phyloP scores from a whole-genome alignment of 2,888 invertebrate genomes.

The Tenodera sinensis region DNA sequence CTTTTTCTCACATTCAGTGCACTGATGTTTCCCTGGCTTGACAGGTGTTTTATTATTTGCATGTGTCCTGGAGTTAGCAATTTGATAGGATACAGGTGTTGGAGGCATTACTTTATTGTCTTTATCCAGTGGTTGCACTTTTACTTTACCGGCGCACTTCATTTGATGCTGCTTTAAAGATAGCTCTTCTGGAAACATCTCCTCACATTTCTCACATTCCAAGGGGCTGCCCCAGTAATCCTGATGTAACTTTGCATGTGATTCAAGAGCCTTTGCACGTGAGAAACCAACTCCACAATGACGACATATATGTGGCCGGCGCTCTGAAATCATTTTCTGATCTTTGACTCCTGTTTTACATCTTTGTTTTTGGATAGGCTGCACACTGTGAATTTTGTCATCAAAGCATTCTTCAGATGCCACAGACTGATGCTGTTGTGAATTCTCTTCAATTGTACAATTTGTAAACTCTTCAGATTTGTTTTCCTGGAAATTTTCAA shows the following conservation, averaged over 20 bases:
- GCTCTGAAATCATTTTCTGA: slow-evolving; percentile 42
- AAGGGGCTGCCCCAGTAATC: slow-evolving; percentile 74
- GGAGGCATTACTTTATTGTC: not conserved
- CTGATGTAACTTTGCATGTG: slow-evolving; percentile 64
- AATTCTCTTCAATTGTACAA: not conserved
- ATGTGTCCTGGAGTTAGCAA: slow-evolving; percentile 48
- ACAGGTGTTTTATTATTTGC: not conserved
- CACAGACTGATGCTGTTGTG: not conserved
- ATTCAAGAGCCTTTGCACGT: slow-evolving; percentile 74
- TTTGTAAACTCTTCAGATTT: not conserved
- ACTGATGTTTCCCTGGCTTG: slow-evolving; percentile 46
- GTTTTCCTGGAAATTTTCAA: no score
- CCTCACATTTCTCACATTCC: slow-evolving; percentile 75
- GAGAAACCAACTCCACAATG: slow-evolving; percentile 74
- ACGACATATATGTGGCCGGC: slow-evolving; percentile 77
- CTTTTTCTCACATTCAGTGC: slow-evolving; percentile 46
- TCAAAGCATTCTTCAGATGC: not conserved
- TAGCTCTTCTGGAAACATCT: slow-evolving; percentile 70
- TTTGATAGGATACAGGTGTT: not conserved
- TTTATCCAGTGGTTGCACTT: not conserved
- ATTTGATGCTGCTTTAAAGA: slow-evolving; percentile 54
- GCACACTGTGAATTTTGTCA: not conserved
- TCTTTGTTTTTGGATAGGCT: not conserved
- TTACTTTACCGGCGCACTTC: slow-evolving; percentile 32
- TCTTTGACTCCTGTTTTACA: slow-evolving; percentile 35